Evolutionary conservation across 53 echinoderm and acorn worm species (phyloP), one percentile per base, ranked within the genome.

Genomic region (Zoroaster sp.): DNA sequence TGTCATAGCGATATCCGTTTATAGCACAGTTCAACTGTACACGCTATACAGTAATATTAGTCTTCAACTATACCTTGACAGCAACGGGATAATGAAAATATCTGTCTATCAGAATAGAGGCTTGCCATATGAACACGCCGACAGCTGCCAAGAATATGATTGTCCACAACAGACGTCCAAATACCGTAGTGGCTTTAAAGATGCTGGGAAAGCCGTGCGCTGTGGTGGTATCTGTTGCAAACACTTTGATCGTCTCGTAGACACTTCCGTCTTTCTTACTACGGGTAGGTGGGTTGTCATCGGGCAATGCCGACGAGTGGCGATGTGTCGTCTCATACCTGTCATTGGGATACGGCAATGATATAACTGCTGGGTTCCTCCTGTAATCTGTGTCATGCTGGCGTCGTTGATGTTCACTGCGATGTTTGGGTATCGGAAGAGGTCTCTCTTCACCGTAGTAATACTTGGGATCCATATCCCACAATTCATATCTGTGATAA

Each of bases 201-300:
- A 91, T 73, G 59, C 88, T 87, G 4, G 88, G 78, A 14, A 91
- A 73, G 30, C 88, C 92, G n/a, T 91, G 92, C 1, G 92, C 88
- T 17, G 87, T 67, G 13, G 87, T 69, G 6, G 45, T 45, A 0
- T 91, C 74, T 5, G 67, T 87, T 18, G 92, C 76, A 45, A 91
- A 91, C 5, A 47, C 38, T 14, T n/a, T 21, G 17, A 85, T 30
- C 2, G 49, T 21, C 15, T 47, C 18, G 51, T 25, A 43, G 15
- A 82, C 35, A 3, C 82, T 43, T 13, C 33, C 82, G 18, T 82
- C 40, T 38, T 79, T 40, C 2, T 1, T 18, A 21, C 40, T 20
- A 17, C n/a, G n/a, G n/a, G 41, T 40, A 17, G 0, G 14, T 34
- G 4, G n/a, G 10, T 43, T 51, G 4, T 46, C 34, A 5, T 75